A percentile compares a stretch with the other conserved stretches of the same genome.
Evolutionary conservation across 1,140 invertebrate genomes (phyloP).

Genomic region (Drosophila tani): DNA sequence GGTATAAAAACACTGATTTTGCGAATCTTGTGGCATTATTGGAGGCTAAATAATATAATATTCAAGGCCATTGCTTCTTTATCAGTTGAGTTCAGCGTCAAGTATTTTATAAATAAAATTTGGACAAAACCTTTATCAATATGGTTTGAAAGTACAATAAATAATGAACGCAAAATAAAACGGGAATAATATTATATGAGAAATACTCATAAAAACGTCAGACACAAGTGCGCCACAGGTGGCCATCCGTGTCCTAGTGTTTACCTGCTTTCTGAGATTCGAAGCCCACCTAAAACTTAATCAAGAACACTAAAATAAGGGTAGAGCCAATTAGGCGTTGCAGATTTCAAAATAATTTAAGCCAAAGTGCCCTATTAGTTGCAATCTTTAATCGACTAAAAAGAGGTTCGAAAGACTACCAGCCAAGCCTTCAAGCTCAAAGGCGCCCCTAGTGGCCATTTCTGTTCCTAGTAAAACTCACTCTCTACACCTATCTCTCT

Average conservation of each 20-base stretch:
- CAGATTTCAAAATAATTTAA: no score
- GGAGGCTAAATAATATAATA: not conserved
- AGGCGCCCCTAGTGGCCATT: not conserved
- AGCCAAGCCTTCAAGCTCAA: not conserved
- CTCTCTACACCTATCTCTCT: not conserved
- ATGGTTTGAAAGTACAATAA: not conserved
- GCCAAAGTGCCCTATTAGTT: no score
- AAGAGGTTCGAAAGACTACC: not conserved
- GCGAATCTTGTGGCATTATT: not conserved
- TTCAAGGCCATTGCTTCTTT: slow-evolving; percentile 5
- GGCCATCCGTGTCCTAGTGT: not conserved
- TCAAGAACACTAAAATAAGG: no score
- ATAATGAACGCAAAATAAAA: not conserved
- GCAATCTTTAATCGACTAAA: not conserved
- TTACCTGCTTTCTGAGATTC: not conserved
- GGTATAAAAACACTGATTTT: not conserved
- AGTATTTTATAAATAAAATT: not conserved
- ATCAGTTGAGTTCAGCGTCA: slow-evolving; percentile 1
- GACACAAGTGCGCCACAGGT: not conserved
- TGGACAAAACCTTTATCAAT: not conserved
- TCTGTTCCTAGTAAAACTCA: not conserved
- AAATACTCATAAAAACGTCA: no score
- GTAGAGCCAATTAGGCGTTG: not conserved
- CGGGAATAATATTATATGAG: no score
- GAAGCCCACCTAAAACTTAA: no score